A percentile compares a stretch with the other conserved stretches of the same genome.
phyloP scores from a whole-genome alignment of 2,113 vertebrate species.

The Amblyopsis rosae region DNA sequence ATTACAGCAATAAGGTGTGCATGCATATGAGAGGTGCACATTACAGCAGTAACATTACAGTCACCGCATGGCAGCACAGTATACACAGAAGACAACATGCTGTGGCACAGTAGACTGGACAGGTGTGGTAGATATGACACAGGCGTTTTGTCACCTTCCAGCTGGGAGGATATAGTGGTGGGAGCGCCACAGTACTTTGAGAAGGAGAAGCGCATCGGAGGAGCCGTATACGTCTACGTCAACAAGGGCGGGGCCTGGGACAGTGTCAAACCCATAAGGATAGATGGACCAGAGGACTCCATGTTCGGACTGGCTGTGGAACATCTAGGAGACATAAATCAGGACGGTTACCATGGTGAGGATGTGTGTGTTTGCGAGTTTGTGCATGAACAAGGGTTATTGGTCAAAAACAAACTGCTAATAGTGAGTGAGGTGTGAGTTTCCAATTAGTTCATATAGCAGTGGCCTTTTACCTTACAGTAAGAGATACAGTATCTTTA shows the following conservation, averaged over 20 bases:
- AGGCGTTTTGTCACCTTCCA: constrained; percentile 39
- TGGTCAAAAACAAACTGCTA: too few relatives aligned
- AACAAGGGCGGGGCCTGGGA: constrained; percentile 86
- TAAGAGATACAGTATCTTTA: too few relatives aligned
- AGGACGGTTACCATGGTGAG: constrained; percentile 63
- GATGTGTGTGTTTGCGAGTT: neutral
- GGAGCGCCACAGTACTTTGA: constrained; percentile 96
- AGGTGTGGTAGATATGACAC: neutral
- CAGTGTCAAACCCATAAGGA: constrained; percentile 74
- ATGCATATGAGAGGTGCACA: too few relatives aligned
- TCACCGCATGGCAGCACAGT: too few relatives aligned
- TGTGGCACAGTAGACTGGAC: neutral
- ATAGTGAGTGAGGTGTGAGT: too few relatives aligned
- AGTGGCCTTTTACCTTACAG: too few relatives aligned
- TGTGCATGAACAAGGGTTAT: neutral
- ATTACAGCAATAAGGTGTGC: too few relatives aligned
- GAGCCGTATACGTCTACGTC: constrained; percentile 89
- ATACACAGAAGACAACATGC: too few relatives aligned
- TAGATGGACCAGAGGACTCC: constrained; percentile 86
- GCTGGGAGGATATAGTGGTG: constrained; percentile 95
- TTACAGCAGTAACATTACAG: too few relatives aligned
- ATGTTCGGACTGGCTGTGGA: constrained; percentile 96
- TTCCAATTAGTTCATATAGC: too few relatives aligned
- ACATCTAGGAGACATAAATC: constrained; percentile 78
- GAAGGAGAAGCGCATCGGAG: constrained; percentile 85